Percentiles rank a stretch among this genome's conserved stretches.
Evolutionary conservation across 2,888 invertebrate species (phyloP).

Genomic region (Brassicogethes aeneus): DNA sequence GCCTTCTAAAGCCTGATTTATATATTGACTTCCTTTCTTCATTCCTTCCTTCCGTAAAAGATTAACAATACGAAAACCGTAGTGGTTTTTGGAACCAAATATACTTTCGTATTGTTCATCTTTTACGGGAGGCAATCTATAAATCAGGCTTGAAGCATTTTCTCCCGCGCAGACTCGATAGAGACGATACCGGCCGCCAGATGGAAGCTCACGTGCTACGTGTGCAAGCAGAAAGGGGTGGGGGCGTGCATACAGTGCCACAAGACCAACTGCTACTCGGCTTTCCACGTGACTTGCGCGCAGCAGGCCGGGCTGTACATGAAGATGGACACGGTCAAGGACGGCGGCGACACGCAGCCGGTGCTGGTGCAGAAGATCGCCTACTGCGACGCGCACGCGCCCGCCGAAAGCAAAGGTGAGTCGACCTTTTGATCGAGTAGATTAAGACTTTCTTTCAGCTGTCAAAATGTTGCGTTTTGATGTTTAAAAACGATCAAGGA

Average conservation of each 20-base stretch:
- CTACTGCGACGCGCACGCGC: constrained; percentile 91
- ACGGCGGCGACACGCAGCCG: constrained; percentile 46
- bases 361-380: constrained; percentile 91
- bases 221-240: constrained; percentile 85
- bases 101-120: too few species aligned
- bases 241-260: constrained; percentile 99
- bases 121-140: too few species aligned
- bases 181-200: constrained; percentile 92
- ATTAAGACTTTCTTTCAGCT: too few species aligned
- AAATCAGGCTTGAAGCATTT: too few species aligned
- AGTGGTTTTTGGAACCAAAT: too few species aligned
- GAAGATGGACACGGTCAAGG: constrained; percentile 90
- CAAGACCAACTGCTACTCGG: constrained; percentile 90
- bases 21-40: too few species aligned
- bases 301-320: constrained; percentile 91
- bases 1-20: too few species aligned
- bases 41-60: too few species aligned
- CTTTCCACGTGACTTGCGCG: constrained; percentile 99
- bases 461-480: too few species aligned
- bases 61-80: too few species aligned
- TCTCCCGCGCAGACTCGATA: constrained; percentile 64
- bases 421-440: too few species aligned
- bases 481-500: too few species aligned
- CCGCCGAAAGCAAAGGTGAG: constrained; percentile 51
- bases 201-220: constrained; percentile 94